Percentiles rank a stretch among this genome's conserved stretches.
Conservation (phyloP, 2,888 invertebrate genomes). For the Malacosoma neustria region DNA sequence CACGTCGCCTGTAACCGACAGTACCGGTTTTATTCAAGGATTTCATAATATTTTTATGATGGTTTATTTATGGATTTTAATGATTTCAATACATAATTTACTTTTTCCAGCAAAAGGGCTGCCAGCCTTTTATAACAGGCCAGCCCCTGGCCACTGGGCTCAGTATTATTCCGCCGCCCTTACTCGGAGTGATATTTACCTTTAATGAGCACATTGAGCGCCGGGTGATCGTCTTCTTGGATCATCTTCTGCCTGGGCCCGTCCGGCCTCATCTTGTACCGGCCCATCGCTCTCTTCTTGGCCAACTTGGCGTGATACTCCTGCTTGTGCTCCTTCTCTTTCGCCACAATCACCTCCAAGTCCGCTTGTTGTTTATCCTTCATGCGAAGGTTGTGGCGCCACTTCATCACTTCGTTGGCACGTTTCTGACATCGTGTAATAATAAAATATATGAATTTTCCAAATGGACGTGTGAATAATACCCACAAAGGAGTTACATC, state of each 20-base stretch:
- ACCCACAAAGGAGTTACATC: too few species aligned
- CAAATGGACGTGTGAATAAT: too few species aligned
- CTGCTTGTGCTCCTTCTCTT: slow-evolving; percentile 77
- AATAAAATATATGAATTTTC: too few species aligned
- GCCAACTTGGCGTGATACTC: slow-evolving; percentile 78
- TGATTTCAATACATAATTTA: too few species aligned
- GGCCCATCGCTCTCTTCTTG: slow-evolving; percentile 76
- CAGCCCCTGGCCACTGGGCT: too few species aligned
- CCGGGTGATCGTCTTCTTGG: slow-evolving; percentile 61
- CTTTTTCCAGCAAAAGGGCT: too few species aligned
- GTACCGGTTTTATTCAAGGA: too few species aligned
- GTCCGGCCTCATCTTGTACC: slow-evolving; percentile 58
- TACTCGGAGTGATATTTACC: slow-evolving; percentile 63
- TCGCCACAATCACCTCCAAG: slow-evolving; percentile 75
- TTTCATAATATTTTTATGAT: too few species aligned
- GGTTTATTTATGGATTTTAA: too few species aligned
- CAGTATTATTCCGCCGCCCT: too few species aligned
- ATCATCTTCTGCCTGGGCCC: slow-evolving; percentile 75
- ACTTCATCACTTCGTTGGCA: slow-evolving; percentile 79
- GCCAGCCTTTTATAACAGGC: too few species aligned
- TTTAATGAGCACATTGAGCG: slow-evolving; percentile 79
- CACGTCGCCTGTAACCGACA: slow-evolving; percentile 92
- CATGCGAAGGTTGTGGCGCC: slow-evolving; percentile 76
- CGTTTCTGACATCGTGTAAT: too few species aligned
- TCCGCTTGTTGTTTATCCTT: slow-evolving; percentile 79